Percentiles rank a stretch among this genome's conserved stretches.
Evolutionary conservation across 2,113 vertebrate genomes (phyloP).

Genomic region (Lampris incognitus): DNA sequence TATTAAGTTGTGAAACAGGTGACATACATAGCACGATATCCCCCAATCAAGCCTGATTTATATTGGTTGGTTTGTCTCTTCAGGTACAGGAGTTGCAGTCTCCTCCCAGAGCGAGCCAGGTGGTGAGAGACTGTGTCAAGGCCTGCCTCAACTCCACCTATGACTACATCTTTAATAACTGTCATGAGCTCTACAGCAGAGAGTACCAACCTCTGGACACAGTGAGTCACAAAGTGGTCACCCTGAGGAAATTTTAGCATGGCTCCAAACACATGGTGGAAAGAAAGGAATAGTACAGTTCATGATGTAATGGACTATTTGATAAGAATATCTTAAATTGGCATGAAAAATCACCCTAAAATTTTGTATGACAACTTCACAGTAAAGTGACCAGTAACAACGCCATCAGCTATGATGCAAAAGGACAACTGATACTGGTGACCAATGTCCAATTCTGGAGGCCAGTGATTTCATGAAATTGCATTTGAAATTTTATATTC

Average conservation of each 20-base stretch:
- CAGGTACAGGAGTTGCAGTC: slow-evolving; percentile 98
- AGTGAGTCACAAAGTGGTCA: slow-evolving; percentile 75
- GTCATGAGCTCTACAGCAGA: slow-evolving; percentile 93
- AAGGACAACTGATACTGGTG: too few relatives aligned
- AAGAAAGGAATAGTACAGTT: too few relatives aligned
- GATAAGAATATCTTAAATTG: too few relatives aligned
- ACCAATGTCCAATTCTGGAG: too few relatives aligned
- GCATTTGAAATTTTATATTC: too few relatives aligned
- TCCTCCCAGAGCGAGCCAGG: slow-evolving; percentile 96
- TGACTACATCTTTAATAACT: slow-evolving; percentile 98
- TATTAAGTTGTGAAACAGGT: neutral
- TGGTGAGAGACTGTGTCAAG: slow-evolving; percentile 97
- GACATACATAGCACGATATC: neutral
- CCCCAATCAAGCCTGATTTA: neutral
- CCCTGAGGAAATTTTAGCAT: neutral
- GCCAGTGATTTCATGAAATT: too few relatives aligned
- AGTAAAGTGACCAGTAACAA: too few relatives aligned
- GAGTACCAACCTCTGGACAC: slow-evolving; percentile 91
- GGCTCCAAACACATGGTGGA: neutral
- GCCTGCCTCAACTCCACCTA: slow-evolving; percentile 98
- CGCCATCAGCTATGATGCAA: too few relatives aligned
- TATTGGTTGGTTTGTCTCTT: slow-evolving; percentile 2
- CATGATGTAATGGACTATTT: too few relatives aligned
- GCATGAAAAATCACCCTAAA: too few relatives aligned
- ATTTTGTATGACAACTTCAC: too few relatives aligned